phyloP scores from a whole-genome alignment of 2,888 invertebrate genomes.

The Autographa gamma region DNA sequence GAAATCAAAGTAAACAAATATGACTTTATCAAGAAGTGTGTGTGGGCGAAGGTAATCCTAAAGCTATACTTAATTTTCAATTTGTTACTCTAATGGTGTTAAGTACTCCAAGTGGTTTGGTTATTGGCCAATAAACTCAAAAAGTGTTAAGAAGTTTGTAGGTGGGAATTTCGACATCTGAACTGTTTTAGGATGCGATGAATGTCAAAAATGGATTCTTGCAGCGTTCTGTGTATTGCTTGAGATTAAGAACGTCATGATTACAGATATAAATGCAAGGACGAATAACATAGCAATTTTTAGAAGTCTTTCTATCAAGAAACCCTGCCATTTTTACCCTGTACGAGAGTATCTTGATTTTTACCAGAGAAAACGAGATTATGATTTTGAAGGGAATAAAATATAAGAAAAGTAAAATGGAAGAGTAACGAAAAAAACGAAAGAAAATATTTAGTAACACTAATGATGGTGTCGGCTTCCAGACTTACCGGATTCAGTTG shows the following conservation, averaged over 20 bases:
- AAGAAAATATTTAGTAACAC: too few species aligned
- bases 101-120: not conserved
- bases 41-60: not conserved
- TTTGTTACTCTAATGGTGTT: not conserved
- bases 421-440: too few species aligned
- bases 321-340: too few species aligned
- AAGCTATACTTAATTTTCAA: constrained; percentile 8
- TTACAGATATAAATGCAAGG: not conserved
- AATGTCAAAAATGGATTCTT: not conserved
- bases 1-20: constrained; percentile 9
- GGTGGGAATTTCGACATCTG: not conserved
- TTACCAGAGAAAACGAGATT: not conserved
- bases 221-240: not conserved
- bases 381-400: too few species aligned
- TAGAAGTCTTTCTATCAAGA: not conserved
- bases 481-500: too few species aligned
- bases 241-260: not conserved
- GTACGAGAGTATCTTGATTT: not conserved
- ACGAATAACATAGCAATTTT: not conserved
- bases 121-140: not conserved
- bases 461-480: too few species aligned
- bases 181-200: not conserved
- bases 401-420: too few species aligned
- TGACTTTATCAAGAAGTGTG: not conserved
- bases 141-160: not conserved